phyloP scores from a whole-genome alignment of 2,888 invertebrate species.

The Heteromyza rotundicornis region DNA sequence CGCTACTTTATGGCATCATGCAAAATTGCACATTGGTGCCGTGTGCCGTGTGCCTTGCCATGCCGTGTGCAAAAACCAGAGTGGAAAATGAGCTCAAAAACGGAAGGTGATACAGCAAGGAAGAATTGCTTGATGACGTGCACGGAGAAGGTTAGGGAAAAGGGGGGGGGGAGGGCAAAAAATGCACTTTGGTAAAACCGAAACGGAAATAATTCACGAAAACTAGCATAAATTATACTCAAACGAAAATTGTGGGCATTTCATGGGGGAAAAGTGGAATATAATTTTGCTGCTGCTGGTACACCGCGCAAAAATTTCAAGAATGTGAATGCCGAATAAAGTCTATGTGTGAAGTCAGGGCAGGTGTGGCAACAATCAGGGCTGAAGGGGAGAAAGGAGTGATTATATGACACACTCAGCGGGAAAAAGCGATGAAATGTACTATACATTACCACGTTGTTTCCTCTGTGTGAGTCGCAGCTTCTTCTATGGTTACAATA shows the following conservation, averaged over 20 bases:
- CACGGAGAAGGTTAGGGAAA: constrained; percentile 30
- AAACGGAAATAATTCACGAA: constrained; percentile 25
- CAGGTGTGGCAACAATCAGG: no score
- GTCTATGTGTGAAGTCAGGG: no score
- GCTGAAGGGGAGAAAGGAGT: no score
- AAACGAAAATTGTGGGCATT: constrained; percentile 15
- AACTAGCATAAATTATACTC: constrained; percentile 26
- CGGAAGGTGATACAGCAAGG: constrained; percentile 35
- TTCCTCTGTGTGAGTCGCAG: no score
- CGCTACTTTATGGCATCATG: constrained; percentile 18
- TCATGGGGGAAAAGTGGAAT: background rate
- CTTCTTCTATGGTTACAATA: no score
- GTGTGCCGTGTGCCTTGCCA: background rate
- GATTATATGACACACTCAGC: no score
- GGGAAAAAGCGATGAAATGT: no score
- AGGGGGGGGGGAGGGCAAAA: constrained; percentile 52
- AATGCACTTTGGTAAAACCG: constrained; percentile 8
- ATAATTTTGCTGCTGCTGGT: background rate
- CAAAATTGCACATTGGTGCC: constrained; percentile 19
- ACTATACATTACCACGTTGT: no score
- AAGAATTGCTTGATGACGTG: constrained; percentile 8
- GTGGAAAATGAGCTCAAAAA: constrained; percentile 55
- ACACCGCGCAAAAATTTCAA: no score
- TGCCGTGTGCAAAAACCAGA: no score
- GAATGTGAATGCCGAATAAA: no score